Base-by-base conservation (phyloP, 2,888 invertebrate species). In the Drosophila cognata region DNA sequence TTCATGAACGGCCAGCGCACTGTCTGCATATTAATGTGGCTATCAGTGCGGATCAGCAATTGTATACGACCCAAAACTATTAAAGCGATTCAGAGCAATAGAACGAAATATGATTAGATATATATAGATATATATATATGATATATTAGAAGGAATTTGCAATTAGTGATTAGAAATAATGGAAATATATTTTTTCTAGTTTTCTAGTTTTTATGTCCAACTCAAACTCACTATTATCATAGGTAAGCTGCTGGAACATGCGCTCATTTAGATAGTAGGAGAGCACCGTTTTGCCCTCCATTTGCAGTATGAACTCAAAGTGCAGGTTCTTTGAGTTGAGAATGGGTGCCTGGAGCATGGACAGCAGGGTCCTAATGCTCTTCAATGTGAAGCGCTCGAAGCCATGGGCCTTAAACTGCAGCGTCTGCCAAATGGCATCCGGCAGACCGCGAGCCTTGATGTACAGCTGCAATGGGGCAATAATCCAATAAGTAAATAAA, bases 231-330 rank as follows among this genome's bases (percentile, higher is more conserved):
- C 96, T 94, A 76, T 95, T 94, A 56, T 95, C 94, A 36, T 94
- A 94, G 53, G 94, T 95, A 89, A 95, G 94, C 65, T 94, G 94
- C 51, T 94, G 94, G 74, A 96, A 95, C 55, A 94, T 94, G 0
- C 95, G 94, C 76, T 95, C 94, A 85, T 96, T 96, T 65, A 96
- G 92, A 79, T 96, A 95, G 29, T 95, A 94, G 0, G 95, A 95
- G 41, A 95, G 94, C 0, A 96, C 95, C 0, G 95, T 95, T 88
- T 95, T 96, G 33, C 95, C 95, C 74, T 96, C 95, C 74, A 95
- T 94, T 83, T 95, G 95, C 0, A 95, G 92, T 6, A 96, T 95
- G 13, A 96, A 92, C 82, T 96, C 96, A 48, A 96, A 94, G 81
- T 96, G 96, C 0, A 96, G 94, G 87, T 95, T 94, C 61, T 93